These are phyloP conservation scores for Hippopotamus amphibius DNA, from an alignment of 2,113 vertebrate species.

Conservation along the genomic window DNA sequence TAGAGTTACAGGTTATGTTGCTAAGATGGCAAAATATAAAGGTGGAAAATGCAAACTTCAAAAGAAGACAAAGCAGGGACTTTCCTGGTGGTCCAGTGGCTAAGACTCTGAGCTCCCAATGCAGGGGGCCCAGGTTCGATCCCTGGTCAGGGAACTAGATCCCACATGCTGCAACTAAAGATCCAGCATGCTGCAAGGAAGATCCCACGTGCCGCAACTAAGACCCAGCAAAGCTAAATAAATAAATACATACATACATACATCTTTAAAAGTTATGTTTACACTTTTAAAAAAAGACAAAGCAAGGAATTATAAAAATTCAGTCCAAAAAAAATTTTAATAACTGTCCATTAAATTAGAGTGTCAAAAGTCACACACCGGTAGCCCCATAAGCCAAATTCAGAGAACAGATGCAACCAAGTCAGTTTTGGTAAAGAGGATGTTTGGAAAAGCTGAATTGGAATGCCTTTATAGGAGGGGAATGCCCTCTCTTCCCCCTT, in stretches of 20 bases:
- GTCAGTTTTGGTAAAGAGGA: not conserved
- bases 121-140: no score
- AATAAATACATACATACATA: no score
- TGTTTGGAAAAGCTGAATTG: not conserved
- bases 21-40: not conserved
- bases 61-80: not conserved
- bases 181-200: no score
- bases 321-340: not conserved
- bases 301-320: not conserved
- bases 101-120: no score
- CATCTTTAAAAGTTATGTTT: no score
- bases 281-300: no score
- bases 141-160: no score
- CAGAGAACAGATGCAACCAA: not conserved
- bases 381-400: not conserved
- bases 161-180: no score
- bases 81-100: no score
- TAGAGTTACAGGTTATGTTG: not conserved
- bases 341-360: not conserved
- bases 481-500: fast-evolving
- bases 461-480: not conserved
- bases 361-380: not conserved
- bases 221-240: no score
- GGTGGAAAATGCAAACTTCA: not conserved
- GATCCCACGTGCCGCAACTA: no score